Evolutionary conservation across 2,888 invertebrate genomes (phyloP).

Genomic region (Drosophila monieri): DNA sequence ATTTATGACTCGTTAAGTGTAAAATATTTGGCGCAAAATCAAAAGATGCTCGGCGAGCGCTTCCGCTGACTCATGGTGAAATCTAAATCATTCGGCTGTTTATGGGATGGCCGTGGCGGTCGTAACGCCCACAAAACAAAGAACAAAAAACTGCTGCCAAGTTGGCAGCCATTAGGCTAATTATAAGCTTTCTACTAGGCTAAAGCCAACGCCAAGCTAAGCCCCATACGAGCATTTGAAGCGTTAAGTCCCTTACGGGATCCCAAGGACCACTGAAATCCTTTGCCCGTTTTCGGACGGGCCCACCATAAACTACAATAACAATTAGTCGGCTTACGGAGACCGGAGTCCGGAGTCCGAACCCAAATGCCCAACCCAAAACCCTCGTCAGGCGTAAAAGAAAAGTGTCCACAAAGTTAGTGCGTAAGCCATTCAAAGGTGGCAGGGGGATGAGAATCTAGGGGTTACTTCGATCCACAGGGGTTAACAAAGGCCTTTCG

Average conservation of each 20-base stretch:
- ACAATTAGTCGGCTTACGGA: conserved; percentile 67
- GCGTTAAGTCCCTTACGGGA: conserved; percentile 51
- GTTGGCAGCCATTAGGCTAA: conserved; percentile 69
- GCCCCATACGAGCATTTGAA: conserved; percentile 42
- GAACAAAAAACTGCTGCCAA: conserved; percentile 30
- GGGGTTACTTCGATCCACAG: conserved; percentile 39
- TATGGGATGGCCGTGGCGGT: conserved; percentile 28
- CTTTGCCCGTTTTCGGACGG: conserved; percentile 7
- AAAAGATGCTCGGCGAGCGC: conserved; percentile 46
- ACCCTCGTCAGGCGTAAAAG: conserved; percentile 66
- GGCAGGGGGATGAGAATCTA: not conserved
- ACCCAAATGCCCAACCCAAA: conserved; percentile 19
- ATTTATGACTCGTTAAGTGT: conserved; percentile 71
- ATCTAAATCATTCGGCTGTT: conserved; percentile 66
- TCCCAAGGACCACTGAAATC: conserved; percentile 34
- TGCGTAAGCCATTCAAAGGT: conserved; percentile 54
- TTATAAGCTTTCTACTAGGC: conserved; percentile 49
- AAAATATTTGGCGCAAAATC: conserved; percentile 75
- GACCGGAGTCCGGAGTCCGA: not conserved
- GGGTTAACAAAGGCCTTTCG: conserved; percentile 40
- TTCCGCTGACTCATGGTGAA: conserved; percentile 2
- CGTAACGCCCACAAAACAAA: conserved; percentile 44
- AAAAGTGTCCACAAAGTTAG: conserved; percentile 58
- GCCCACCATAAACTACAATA: conserved; percentile 57
- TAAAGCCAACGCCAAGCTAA: conserved; percentile 20